Conservation (phyloP, 1,140 invertebrate genomes). For the Zelostemma sp. region DNA sequence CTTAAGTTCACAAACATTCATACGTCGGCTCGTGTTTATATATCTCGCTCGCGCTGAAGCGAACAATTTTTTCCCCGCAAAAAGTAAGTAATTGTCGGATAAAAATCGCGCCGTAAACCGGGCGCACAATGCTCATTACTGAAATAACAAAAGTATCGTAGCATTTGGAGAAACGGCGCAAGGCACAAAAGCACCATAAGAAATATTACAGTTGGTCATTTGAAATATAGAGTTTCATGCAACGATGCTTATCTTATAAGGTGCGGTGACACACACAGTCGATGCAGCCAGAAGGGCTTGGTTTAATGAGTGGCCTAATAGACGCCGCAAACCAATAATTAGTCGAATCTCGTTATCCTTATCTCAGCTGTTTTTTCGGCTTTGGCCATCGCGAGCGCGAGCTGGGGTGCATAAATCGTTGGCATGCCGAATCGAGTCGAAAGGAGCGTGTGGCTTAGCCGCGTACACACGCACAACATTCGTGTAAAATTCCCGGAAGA, state of each 20-base stretch:
- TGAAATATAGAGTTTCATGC: conserved; percentile 16
- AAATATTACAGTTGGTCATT: conserved; percentile 9
- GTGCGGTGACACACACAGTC: conserved; percentile 14
- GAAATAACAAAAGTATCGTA: too few relatives aligned
- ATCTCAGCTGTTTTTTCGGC: conserved; percentile 31
- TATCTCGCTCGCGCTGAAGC: too few relatives aligned
- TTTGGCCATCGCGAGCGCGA: conserved; percentile 18
- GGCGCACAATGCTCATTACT: too few relatives aligned
- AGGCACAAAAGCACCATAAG: conserved; percentile 10
- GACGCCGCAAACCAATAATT: conserved; percentile 22
- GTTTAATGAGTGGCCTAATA: conserved; percentile 31
- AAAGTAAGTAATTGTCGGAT: too few relatives aligned
- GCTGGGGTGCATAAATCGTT: conserved; percentile 44
- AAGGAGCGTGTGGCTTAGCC: not conserved
- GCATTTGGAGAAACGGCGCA: not conserved
- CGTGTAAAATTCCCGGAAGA: conserved; percentile 48
- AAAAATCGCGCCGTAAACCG: too few relatives aligned
- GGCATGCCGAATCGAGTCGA: conserved; percentile 38
- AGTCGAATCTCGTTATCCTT: conserved; percentile 32
- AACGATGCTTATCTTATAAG: conserved; percentile 15
- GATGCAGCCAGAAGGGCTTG: conserved; percentile 23
- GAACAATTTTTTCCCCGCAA: too few relatives aligned
- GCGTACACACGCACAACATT: conserved; percentile 18
- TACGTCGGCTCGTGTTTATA: too few relatives aligned
- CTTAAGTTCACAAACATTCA: too few relatives aligned